Conservation (phyloP, 2,888 invertebrate species). For the Leucania comma region DNA sequence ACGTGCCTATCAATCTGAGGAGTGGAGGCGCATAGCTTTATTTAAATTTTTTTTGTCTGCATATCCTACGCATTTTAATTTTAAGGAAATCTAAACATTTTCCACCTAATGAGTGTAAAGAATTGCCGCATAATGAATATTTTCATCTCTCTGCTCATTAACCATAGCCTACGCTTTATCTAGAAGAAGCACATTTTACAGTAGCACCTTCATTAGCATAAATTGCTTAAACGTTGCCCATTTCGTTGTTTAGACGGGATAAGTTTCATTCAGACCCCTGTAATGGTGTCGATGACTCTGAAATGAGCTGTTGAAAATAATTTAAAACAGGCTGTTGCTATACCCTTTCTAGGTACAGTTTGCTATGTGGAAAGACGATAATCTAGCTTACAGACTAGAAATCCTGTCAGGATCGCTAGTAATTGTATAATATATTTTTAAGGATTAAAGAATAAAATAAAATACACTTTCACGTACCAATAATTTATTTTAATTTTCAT, state of each 20-base stretch:
- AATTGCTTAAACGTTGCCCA: constrained; percentile 10
- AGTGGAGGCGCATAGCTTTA: not conserved
- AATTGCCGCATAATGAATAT: constrained; percentile 31
- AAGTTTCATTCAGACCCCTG: not conserved
- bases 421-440: not conserved
- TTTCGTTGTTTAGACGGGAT: not conserved
- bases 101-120: constrained; percentile 11
- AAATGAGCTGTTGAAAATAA: not conserved
- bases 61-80: not conserved
- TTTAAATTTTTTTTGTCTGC: not conserved
- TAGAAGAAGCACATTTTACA: constrained; percentile 16
- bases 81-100: not conserved
- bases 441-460: constrained; percentile 37
- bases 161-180: constrained; percentile 32
- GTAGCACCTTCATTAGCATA: constrained; percentile 36
- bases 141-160: constrained; percentile 24
- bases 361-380: too few species aligned
- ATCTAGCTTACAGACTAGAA: too few species aligned
- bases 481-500: constrained; percentile 82
- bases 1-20: too few species aligned
- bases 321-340: not conserved
- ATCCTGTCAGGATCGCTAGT: too few species aligned
- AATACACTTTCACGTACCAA: constrained; percentile 63
- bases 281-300: not conserved
- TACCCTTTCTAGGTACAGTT: not conserved